phyloP scores from a whole-genome alignment of 2,113 vertebrate species.

The Peromyscus polionotus region DNA sequence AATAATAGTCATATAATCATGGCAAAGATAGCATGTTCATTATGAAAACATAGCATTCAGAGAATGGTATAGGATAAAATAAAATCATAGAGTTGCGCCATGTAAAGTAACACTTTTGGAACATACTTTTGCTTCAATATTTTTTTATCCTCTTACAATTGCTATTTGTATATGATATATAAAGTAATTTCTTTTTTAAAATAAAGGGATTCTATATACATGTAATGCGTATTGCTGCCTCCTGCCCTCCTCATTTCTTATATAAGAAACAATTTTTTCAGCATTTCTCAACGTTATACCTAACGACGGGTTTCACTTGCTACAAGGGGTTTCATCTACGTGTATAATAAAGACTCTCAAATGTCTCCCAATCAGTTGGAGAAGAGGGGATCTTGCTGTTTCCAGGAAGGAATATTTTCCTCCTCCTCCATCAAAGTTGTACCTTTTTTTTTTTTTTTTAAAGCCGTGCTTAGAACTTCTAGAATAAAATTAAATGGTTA shows the following conservation, averaged over 20 bases:
- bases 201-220: background rate
- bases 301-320: background rate
- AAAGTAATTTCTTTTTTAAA: conserved; percentile 4
- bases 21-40: background rate
- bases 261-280: background rate
- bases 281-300: background rate
- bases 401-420: background rate
- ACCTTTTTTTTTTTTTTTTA: background rate
- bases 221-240: background rate
- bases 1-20: background rate
- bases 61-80: conserved; percentile 12
- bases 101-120: background rate
- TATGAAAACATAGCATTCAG: background rate
- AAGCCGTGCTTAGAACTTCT: background rate
- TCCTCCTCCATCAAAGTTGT: background rate
- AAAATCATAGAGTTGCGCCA: background rate
- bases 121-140: background rate
- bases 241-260: background rate
- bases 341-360: background rate
- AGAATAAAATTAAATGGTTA: conserved; percentile 18
- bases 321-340: background rate
- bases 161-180: background rate
- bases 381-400: background rate
- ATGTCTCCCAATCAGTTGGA: background rate
- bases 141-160: background rate